These are phyloP conservation scores for Drosophila grimshawi DNA, from an alignment of 1,140 invertebrate genomes.

Conservation along the genomic window DNA sequence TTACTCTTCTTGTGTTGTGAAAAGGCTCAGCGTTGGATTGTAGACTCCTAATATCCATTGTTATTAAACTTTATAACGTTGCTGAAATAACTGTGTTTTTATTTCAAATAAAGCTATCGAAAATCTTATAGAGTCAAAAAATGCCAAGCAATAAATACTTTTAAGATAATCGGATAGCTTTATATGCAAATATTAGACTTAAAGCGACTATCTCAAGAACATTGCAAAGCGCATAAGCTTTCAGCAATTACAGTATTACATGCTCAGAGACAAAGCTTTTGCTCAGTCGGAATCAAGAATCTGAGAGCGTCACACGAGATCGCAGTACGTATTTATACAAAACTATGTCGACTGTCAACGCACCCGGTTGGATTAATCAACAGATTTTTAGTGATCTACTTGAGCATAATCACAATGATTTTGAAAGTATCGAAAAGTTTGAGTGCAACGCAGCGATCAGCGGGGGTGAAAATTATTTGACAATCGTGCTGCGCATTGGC, in stretches of 20 bases:
- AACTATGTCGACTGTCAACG: constrained; percentile 33
- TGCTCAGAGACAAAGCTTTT: constrained; percentile 17
- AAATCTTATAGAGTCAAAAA: too few relatives aligned
- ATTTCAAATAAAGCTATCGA: too few relatives aligned
- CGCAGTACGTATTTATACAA: neutral
- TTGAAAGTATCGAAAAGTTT: constrained; percentile 63
- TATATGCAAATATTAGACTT: neutral
- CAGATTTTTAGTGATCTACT: constrained; percentile 84
- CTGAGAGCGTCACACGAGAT: constrained; percentile 11
- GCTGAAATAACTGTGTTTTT: too few relatives aligned
- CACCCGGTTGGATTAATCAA: constrained; percentile 84
- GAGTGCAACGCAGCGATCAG: constrained; percentile 50
- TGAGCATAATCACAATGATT: constrained; percentile 63
- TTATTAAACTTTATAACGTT: too few relatives aligned
- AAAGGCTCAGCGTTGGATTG: too few relatives aligned
- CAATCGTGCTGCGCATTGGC: constrained; percentile 64
- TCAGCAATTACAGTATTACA: neutral
- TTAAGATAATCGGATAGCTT: too few relatives aligned
- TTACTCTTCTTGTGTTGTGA: too few relatives aligned
- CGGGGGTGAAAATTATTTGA: constrained; percentile 71
- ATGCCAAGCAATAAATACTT: too few relatives aligned
- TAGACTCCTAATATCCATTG: too few relatives aligned
- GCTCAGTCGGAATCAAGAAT: constrained; percentile 22
- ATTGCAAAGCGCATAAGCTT: constrained; percentile 12
- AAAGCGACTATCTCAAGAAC: neutral